Evolutionary conservation across 1,140 invertebrate genomes (phyloP).

Genomic region (Drosophila lacertosa): DNA sequence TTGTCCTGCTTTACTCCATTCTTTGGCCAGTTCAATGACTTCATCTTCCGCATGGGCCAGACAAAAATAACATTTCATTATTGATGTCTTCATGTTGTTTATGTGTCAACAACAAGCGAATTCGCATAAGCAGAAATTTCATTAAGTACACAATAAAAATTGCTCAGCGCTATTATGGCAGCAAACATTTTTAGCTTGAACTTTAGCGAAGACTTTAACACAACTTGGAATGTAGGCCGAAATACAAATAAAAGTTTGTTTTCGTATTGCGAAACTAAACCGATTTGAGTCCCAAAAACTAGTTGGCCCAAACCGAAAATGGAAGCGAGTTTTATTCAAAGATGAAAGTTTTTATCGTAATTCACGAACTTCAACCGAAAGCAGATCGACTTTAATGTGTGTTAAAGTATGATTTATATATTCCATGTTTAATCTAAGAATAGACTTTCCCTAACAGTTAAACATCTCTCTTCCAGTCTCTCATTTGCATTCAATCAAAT

Average conservation of each 20-base stretch:
- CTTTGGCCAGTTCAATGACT: conserved; percentile 18
- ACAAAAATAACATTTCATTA: conserved; percentile 71
- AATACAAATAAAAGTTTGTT: conserved; percentile 13
- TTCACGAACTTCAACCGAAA: no score
- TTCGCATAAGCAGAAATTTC: conserved; percentile 81
- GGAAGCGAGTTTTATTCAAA: conserved; percentile 7
- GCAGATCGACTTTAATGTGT: no score
- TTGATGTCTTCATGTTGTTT: conserved; percentile 76
- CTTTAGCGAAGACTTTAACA: conserved; percentile 17
- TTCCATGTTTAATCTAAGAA: background rate
- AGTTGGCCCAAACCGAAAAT: background rate
- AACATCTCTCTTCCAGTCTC: no score
- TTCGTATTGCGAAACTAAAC: background rate
- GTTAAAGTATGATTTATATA: no score
- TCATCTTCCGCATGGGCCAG: conserved; percentile 36
- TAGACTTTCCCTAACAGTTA: no score
- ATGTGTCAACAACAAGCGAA: conserved; percentile 81
- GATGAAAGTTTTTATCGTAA: conserved; percentile 10
- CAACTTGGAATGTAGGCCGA: conserved; percentile 1
- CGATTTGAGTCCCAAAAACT: background rate
- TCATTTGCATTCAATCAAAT: no score
- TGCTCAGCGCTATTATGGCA: conserved; percentile 51
- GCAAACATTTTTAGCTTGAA: background rate
- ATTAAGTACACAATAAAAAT: conserved; percentile 67
- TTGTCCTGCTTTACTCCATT: conserved; percentile 9